Evolutionary conservation across 2,797 vertebrate genomes (phyloP).

Genomic region (Halcyon chelicuti): DNA sequence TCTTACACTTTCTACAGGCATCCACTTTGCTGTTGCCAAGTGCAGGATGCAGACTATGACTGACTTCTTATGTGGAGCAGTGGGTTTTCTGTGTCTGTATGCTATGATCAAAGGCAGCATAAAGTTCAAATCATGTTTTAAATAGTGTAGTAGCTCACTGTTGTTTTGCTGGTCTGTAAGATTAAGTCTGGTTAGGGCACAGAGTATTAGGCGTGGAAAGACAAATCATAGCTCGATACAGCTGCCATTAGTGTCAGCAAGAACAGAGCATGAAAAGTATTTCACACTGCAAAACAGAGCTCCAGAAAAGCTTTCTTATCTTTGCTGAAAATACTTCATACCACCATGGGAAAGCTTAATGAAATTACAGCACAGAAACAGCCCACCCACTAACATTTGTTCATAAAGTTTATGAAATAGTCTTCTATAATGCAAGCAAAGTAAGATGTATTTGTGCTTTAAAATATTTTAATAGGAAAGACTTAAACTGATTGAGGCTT

Average conservation of each 20-base stretch:
- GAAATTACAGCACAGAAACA: neutral
- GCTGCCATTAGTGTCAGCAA: neutral
- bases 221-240: neutral
- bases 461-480: neutral
- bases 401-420: neutral
- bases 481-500: neutral
- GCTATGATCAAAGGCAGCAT: rapidly evolving
- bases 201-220: neutral
- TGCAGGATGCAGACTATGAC: neutral
- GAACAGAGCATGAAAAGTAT: neutral
- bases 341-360: neutral
- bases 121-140: neutral
- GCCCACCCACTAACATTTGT: neutral
- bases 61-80: neutral
- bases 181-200: neutral
- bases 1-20: neutral
- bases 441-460: neutral
- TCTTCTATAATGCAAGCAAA: neutral
- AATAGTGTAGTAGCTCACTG: neutral
- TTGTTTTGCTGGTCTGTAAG: neutral
- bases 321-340: neutral
- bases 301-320: neutral
- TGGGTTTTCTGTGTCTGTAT: neutral
- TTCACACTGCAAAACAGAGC: neutral
- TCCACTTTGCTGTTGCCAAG: neutral